These are phyloP conservation scores for Notechis scutatus DNA, from an alignment of 2,113 vertebrate genomes.

Conservation along the genomic window DNA sequence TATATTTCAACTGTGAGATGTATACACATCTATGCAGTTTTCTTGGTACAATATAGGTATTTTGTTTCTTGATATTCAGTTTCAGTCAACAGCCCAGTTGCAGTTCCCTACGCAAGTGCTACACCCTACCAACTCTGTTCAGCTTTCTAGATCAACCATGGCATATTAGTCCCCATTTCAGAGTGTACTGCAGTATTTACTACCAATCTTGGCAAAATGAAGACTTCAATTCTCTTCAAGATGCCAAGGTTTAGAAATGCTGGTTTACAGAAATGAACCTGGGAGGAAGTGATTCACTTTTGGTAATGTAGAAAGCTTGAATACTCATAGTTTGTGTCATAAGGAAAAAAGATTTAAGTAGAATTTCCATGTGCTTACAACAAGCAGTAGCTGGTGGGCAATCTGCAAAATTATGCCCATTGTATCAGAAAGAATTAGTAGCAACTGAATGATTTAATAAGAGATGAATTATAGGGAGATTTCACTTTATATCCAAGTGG, in stretches of 20 bases:
- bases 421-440: not conserved
- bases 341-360: not conserved
- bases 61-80: not conserved
- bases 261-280: not conserved
- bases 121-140: not conserved
- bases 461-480: not conserved
- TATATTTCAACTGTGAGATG: not conserved
- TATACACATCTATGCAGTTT: not conserved
- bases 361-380: not conserved
- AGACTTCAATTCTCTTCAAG: not conserved
- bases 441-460: not conserved
- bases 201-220: not conserved
- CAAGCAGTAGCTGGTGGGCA: not conserved
- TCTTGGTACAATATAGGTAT: not conserved
- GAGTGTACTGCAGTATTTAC: not conserved
- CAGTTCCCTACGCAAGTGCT: not conserved
- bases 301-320: not conserved
- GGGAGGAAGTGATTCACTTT: not conserved
- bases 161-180: not conserved
- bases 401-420: not conserved
- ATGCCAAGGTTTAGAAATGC: not conserved
- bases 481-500: not conserved
- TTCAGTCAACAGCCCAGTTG: not conserved
- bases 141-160: not conserved
- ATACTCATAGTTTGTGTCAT: not conserved